These are phyloP conservation scores for Periophthalmodon schlosseri DNA, from an alignment of 2,113 vertebrate species.

Conservation along the genomic window DNA sequence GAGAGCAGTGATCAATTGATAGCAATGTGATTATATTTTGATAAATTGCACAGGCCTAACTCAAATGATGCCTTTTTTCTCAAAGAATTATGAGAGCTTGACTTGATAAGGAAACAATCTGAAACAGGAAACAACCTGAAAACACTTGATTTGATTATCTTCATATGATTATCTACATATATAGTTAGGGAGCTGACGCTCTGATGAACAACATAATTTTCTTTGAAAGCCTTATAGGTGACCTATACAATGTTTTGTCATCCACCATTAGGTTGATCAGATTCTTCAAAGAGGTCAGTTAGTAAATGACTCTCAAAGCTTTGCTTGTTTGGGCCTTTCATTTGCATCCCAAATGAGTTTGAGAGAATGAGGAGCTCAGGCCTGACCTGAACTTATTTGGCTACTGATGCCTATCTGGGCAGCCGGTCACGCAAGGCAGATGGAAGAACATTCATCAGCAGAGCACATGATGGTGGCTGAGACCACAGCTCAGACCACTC, in stretches of 20 bases:
- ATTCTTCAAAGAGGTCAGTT: slow-evolving; percentile 45
- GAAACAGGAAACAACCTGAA: too few relatives aligned
- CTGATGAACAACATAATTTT: neutral
- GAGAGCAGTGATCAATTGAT: neutral
- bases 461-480: slow-evolving; percentile 32
- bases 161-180: neutral
- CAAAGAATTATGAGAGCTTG: neutral
- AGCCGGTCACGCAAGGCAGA: slow-evolving; percentile 73
- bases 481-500: neutral
- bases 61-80: too few relatives aligned
- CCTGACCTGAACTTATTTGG: slow-evolving; percentile 78
- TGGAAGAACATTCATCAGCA: slow-evolving; percentile 58
- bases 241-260: slow-evolving; percentile 10
- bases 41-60: neutral
- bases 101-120: neutral
- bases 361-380: slow-evolving; percentile 61
- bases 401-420: slow-evolving; percentile 78
- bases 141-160: neutral
- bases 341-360: slow-evolving; percentile 82
- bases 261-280: slow-evolving; percentile 3
- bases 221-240: slow-evolving; percentile 20
- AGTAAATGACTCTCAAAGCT: slow-evolving; percentile 69
- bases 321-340: slow-evolving; percentile 73
- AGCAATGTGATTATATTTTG: neutral
- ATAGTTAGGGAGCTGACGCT: neutral